Conservation (phyloP, 2,113 vertebrate species). For the Odocoileus hemionus region DNA sequence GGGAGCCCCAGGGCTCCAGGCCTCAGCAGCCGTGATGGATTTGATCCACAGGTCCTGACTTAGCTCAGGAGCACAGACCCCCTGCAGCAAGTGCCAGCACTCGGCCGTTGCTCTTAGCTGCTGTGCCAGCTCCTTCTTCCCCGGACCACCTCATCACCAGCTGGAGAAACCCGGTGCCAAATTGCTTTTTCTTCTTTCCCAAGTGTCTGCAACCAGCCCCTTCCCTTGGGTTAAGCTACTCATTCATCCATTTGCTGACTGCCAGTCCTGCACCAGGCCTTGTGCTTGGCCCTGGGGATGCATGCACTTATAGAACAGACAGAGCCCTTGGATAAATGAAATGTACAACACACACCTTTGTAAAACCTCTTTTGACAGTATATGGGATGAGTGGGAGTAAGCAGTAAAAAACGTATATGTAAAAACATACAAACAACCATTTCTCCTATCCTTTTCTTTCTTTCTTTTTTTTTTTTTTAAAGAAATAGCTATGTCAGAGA, state of each 20-base stretch:
- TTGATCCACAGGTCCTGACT: not conserved
- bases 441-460: not conserved
- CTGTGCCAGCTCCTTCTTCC: not conserved
- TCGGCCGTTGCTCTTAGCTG: not conserved
- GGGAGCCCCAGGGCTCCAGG: not conserved
- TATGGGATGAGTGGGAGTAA: not conserved
- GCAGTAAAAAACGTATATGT: not conserved
- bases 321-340: not conserved
- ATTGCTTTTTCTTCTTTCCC: not conserved
- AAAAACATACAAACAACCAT: not conserved
- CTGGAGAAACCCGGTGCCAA: not conserved
- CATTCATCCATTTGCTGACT: not conserved
- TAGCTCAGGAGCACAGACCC: not conserved
- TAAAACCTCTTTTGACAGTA: not conserved
- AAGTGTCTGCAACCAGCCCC: not conserved
- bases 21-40: fast-evolving
- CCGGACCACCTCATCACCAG: not conserved
- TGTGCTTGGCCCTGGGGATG: not conserved
- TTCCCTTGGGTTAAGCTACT: not conserved
- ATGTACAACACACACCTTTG: not conserved
- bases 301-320: not conserved
- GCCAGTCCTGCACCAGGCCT: not conserved
- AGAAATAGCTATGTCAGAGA: not conserved
- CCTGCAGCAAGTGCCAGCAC: not conserved
- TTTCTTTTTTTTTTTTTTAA: not conserved